These are phyloP conservation scores for Napeogenes inachia DNA, from an alignment of 2,888 invertebrate species.

Conservation along the genomic window DNA sequence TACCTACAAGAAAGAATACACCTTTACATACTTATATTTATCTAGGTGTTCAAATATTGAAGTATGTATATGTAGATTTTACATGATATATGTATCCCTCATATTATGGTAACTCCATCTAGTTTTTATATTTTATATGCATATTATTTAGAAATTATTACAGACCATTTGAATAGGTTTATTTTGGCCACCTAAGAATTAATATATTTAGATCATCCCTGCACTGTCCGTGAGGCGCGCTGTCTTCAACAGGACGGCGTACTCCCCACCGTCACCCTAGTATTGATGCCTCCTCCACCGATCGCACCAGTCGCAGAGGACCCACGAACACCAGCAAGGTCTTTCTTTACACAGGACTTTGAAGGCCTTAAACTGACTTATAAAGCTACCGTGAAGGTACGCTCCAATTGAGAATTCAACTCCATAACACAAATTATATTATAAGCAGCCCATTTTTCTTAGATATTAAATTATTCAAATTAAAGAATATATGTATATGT, in stretches of 20 bases:
- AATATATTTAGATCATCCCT: conserved; percentile 59
- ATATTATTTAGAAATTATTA: no score
- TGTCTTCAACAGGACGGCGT: conserved; percentile 65
- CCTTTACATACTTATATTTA: neutral
- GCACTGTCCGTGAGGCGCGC: conserved; percentile 63
- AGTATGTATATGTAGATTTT: neutral
- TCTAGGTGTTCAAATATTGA: neutral
- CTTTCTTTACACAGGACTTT: conserved; percentile 63
- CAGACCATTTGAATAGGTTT: no score
- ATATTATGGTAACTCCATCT: no score
- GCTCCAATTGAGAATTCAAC: no score
- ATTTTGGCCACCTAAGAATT: no score
- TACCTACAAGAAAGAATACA: no score
- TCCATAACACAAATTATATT: no score
- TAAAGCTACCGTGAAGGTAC: conserved; percentile 59
- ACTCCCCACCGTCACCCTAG: conserved; percentile 59
- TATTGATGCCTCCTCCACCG: conserved; percentile 47
- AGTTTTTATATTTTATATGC: no score
- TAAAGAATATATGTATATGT: no score
- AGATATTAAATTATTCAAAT: no score
- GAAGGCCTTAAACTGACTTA: conserved; percentile 62
- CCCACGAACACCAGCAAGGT: conserved; percentile 44
- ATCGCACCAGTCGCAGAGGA: conserved; percentile 39
- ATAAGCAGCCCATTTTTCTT: no score
- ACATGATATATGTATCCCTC: no score